A percentile compares a stretch with the other conserved stretches of the same genome.
These are phyloP conservation scores for Scolopax rusticola DNA, from an alignment of 2,797 vertebrate species.

Conservation along the genomic window DNA sequence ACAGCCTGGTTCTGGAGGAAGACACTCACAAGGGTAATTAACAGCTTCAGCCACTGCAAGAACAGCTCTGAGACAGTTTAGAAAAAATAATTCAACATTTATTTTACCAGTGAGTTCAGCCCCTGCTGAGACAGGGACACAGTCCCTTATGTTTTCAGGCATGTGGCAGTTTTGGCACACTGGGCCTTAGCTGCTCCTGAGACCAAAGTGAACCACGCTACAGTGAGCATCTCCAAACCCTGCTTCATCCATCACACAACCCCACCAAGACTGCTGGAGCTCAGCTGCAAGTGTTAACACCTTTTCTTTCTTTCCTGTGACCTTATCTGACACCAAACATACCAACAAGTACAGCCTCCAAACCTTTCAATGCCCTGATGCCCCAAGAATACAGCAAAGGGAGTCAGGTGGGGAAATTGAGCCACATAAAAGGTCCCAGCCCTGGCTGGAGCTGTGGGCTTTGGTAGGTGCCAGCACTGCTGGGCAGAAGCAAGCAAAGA, in stretches of 20 bases:
- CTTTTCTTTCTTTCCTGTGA: background rate
- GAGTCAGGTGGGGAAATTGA: background rate
- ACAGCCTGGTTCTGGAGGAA: background rate
- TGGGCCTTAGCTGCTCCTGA: background rate
- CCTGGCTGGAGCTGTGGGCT: background rate
- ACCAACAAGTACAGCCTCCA: background rate
- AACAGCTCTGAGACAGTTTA: constrained; percentile 4
- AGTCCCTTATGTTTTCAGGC: background rate
- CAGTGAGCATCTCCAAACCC: background rate
- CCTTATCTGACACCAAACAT: background rate
- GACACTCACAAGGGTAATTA: fast-evolving
- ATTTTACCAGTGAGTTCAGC: background rate
- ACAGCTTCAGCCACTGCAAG: background rate
- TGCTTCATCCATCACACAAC: background rate
- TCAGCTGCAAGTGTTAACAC: fast-evolving
- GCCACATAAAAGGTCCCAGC: background rate
- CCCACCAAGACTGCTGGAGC: fast-evolving
- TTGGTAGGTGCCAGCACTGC: background rate
- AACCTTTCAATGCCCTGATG: background rate
- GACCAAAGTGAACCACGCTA: background rate
- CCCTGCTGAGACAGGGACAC: background rate
- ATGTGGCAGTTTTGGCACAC: background rate
- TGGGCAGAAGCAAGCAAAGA: background rate
- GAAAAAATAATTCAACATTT: background rate
- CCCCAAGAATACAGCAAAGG: background rate